phyloP scores from a whole-genome alignment of 2,797 vertebrate species.

The Eidolon dupreanum region DNA sequence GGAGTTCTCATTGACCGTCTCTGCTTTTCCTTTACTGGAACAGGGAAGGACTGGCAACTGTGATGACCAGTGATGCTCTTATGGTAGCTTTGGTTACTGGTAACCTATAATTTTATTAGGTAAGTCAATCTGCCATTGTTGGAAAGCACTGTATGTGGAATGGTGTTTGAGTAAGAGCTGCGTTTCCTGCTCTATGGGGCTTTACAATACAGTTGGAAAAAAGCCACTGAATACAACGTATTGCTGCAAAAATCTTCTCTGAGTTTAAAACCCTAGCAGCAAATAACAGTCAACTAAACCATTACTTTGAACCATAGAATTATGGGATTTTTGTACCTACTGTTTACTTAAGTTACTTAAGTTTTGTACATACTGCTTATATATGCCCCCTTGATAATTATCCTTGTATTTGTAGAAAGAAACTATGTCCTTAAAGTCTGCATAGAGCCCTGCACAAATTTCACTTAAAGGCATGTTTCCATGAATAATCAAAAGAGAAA shows the following conservation, averaged over 20 bases:
- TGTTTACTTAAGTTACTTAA: neutral
- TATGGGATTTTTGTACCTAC: neutral
- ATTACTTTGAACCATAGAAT: neutral
- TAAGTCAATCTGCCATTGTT: neutral
- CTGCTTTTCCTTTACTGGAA: neutral
- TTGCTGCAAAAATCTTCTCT: neutral
- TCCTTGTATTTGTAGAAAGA: constrained; percentile 15
- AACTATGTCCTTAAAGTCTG: neutral
- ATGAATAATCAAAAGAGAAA: constrained; percentile 25
- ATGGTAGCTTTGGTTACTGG: neutral
- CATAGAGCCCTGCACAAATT: neutral
- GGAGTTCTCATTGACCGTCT: neutral
- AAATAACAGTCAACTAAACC: neutral
- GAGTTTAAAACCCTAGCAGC: neutral
- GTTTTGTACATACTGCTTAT: neutral
- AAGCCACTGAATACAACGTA: neutral
- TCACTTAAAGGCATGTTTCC: neutral
- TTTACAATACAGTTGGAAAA: neutral
- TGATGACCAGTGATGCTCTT: neutral
- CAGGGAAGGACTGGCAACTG: neutral
- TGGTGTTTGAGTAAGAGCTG: neutral
- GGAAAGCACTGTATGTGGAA: neutral
- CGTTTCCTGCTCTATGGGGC: neutral
- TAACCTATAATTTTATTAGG: neutral
- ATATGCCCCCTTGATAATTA: neutral